Percentiles rank a stretch among this genome's conserved stretches.
Conservation (phyloP, 2,797 vertebrate genomes). For the Sebastolobus alascanus region DNA sequence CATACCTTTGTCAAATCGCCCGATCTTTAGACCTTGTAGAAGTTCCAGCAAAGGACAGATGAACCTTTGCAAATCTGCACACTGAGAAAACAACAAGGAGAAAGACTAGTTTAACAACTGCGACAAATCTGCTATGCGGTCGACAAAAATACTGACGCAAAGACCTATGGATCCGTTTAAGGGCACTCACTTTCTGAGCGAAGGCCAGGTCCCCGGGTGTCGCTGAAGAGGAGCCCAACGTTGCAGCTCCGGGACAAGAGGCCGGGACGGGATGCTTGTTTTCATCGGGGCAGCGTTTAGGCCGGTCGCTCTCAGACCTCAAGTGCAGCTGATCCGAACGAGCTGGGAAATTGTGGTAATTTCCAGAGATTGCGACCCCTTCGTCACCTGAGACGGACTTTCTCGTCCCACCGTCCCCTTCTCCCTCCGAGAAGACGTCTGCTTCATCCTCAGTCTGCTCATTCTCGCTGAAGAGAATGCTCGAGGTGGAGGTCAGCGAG, state of each 20-base stretch:
- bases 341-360: slow-evolving; percentile 42
- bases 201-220: slow-evolving; percentile 89
- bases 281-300: slow-evolving; percentile 13
- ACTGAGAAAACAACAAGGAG: slow-evolving; percentile 76
- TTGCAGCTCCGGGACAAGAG: slow-evolving; percentile 27
- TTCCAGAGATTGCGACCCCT: slow-evolving; percentile 23
- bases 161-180: not conserved
- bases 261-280: slow-evolving; percentile 8
- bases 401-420: slow-evolving; percentile 58
- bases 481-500: slow-evolving; percentile 75
- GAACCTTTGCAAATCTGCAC: slow-evolving; percentile 89
- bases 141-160: not conserved
- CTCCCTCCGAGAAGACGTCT: slow-evolving; percentile 77
- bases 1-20: slow-evolving; percentile 90
- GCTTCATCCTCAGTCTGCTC: slow-evolving; percentile 83
- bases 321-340: slow-evolving; percentile 27
- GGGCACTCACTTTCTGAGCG: slow-evolving; percentile 87
- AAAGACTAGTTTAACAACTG: not conserved
- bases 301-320: slow-evolving; percentile 14
- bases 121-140: not conserved
- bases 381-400: slow-evolving; percentile 33
- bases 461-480: slow-evolving; percentile 77
- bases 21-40: slow-evolving; percentile 88
- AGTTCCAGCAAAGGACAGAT: slow-evolving; percentile 87
- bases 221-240: slow-evolving; percentile 38